phyloP scores from a whole-genome alignment of 1,140 invertebrate genomes.

The Manduca sexta region DNA sequence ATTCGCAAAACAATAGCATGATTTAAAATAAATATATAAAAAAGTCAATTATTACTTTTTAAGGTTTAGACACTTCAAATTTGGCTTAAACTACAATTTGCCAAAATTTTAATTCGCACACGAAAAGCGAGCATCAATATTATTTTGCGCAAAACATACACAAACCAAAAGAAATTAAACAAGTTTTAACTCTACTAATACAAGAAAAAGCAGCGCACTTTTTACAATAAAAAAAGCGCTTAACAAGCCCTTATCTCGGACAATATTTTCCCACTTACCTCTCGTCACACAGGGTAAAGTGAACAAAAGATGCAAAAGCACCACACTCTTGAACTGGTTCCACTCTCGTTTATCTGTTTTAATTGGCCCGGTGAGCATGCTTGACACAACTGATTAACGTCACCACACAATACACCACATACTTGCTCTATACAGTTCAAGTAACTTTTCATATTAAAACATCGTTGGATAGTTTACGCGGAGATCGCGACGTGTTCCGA shows the following conservation, averaged over 20 bases:
- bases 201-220: too few species aligned
- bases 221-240: too few species aligned
- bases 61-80: neutral
- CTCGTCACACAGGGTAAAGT: constrained; percentile 33
- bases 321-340: constrained; percentile 50
- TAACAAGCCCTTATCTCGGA: too few species aligned
- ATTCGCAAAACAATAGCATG: neutral
- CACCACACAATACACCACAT: constrained; percentile 46
- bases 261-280: constrained; percentile 36
- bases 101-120: neutral
- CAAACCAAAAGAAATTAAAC: too few species aligned
- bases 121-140: neutral
- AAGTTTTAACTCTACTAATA: too few species aligned
- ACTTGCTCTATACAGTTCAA: constrained; percentile 13
- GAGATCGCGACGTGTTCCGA: constrained; percentile 54
- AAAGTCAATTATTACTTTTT: neutral
- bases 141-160: neutral
- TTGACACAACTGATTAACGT: constrained; percentile 43
- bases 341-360: constrained; percentile 56
- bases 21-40: neutral
- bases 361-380: constrained; percentile 57
- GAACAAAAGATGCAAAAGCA: constrained; percentile 58
- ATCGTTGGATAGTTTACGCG: constrained; percentile 24
- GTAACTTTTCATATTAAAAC: neutral
- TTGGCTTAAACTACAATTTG: neutral